Conservation (phyloP, 1,140 invertebrate genomes). For the Paraescarpia echinospica region DNA sequence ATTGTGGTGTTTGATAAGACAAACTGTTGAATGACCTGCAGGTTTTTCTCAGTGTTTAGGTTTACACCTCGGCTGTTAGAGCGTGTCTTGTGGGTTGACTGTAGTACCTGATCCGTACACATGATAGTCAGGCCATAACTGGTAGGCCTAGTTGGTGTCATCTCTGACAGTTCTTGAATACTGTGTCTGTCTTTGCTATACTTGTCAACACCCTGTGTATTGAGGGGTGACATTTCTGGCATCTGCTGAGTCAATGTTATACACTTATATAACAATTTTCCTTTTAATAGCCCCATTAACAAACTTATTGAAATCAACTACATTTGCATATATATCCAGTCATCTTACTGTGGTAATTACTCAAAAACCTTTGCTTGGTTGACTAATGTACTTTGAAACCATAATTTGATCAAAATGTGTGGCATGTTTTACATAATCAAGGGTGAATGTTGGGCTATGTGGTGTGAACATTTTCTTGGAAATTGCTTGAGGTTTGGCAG, state of each 20-base stretch:
- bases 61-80: neutral
- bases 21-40: neutral
- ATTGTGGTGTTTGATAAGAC: neutral
- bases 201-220: neutral
- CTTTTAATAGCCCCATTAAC: neutral
- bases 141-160: neutral
- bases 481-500: neutral
- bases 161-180: neutral
- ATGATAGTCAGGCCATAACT: neutral
- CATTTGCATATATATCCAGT: neutral
- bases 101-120: neutral
- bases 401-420: neutral
- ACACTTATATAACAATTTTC: neutral
- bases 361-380: neutral
- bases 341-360: neutral
- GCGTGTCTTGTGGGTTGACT: neutral
- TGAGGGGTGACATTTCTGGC: neutral
- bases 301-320: neutral
- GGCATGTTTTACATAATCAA: neutral
- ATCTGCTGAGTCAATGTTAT: neutral
- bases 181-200: neutral
- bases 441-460: neutral
- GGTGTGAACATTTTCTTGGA: neutral
- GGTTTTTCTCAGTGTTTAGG: neutral
- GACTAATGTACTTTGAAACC: neutral